phyloP scores from a whole-genome alignment of 2,888 invertebrate species.

The Lissocephala sabroskyi region DNA sequence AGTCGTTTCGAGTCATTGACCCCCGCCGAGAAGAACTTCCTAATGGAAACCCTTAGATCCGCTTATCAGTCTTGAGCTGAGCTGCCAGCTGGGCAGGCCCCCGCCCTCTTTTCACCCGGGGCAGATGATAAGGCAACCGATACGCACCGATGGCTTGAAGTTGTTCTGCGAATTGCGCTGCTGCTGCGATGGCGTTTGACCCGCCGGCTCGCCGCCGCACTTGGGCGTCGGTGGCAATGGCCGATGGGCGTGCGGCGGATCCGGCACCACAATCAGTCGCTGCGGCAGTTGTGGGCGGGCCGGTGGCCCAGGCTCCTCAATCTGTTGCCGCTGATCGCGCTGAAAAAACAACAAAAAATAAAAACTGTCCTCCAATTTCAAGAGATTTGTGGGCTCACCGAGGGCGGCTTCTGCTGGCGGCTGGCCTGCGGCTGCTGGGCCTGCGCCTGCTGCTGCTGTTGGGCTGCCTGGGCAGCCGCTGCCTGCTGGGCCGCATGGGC shows the following conservation, averaged over 20 bases:
- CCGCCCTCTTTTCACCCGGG: too few species aligned
- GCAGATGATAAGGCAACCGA: conserved; percentile 12
- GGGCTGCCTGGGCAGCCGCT: too few species aligned
- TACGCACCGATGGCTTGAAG: conserved; percentile 89
- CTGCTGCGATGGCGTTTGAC: conserved; percentile 76
- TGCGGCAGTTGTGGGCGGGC: conserved; percentile 91
- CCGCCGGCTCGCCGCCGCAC: conserved; percentile 48
- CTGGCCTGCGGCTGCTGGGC: conserved; percentile 77
- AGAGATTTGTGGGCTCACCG: conserved; percentile 63
- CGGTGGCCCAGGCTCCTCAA: conserved; percentile 89
- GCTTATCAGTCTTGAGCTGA: not conserved
- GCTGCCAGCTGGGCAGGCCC: too few species aligned
- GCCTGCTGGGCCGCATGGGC: conserved; percentile 38
- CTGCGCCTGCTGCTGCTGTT: conserved; percentile 73
- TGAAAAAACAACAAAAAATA: too few species aligned
- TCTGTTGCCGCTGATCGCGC: conserved; percentile 67
- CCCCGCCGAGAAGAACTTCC: too few species aligned
- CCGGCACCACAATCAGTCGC: conserved; percentile 92
- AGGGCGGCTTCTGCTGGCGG: conserved; percentile 73
- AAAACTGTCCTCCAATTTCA: too few species aligned
- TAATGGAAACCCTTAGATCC: not conserved
- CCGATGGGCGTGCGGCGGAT: conserved; percentile 80
- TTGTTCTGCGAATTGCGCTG: conserved; percentile 88
- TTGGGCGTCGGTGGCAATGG: conserved; percentile 72
- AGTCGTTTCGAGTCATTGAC: too few species aligned